Evolutionary conservation across 2,888 invertebrate genomes (phyloP).

Genomic region (Tridacna crocea): DNA sequence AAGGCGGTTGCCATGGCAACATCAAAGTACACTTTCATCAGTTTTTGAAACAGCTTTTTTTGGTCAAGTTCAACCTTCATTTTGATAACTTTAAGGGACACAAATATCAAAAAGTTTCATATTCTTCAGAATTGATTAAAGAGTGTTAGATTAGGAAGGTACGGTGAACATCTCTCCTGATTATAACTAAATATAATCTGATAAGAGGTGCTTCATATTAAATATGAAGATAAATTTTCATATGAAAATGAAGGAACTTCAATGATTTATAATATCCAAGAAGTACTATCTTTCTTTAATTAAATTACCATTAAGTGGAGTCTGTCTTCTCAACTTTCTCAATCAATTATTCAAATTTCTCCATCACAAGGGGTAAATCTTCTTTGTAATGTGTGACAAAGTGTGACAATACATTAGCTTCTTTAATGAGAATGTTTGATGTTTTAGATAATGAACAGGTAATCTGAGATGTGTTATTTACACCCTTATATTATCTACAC

Average conservation of each 20-base stretch:
- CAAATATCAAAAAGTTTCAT: background rate
- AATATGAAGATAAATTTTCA: no score
- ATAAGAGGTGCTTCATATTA: no score
- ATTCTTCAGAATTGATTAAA: no score
- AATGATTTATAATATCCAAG: background rate
- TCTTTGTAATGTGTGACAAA: background rate
- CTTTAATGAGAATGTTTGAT: constrained; percentile 23
- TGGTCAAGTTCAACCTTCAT: constrained; percentile 13
- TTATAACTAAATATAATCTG: no score
- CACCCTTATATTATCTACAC: background rate
- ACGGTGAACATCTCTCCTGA: background rate
- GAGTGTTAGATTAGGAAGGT: no score
- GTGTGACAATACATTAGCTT: constrained; percentile 5
- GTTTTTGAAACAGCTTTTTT: constrained; percentile 33
- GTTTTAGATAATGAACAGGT: constrained; percentile 15
- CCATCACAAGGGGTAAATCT: constrained; percentile 1
- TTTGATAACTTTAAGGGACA: background rate
- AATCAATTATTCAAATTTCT: constrained; percentile 15
- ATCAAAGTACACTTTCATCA: constrained; percentile 32
- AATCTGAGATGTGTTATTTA: constrained; percentile 10
- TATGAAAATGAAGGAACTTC: background rate
- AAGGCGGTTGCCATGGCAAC: constrained; percentile 29
- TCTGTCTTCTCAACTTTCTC: constrained; percentile 15
- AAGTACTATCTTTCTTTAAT: background rate
- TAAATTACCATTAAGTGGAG: background rate